phyloP scores from a whole-genome alignment of 2,797 vertebrate species.

The Crotalus adamanteus region DNA sequence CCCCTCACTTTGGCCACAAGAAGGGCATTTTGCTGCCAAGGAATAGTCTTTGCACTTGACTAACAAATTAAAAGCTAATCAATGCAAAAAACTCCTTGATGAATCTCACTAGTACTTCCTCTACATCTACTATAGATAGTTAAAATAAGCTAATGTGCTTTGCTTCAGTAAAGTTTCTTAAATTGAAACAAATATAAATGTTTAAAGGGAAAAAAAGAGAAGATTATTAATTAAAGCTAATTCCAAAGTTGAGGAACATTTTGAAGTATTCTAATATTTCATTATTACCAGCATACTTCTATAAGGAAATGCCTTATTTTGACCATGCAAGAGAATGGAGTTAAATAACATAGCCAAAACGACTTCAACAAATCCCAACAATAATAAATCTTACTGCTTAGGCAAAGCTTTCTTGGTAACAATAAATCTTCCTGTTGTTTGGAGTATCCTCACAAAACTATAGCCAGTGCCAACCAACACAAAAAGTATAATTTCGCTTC shows the following conservation, averaged over 20 bases:
- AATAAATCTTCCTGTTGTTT: slow-evolving; percentile 6
- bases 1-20: neutral
- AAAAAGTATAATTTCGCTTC: neutral
- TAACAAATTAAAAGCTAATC: slow-evolving; percentile 32
- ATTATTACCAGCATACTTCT: slow-evolving; percentile 1
- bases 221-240: neutral
- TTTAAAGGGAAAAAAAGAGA: slow-evolving; percentile 13
- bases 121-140: neutral
- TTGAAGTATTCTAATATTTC: neutral
- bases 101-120: neutral
- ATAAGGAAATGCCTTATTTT: neutral
- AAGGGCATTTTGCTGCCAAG: neutral
- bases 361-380: neutral
- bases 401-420: slow-evolving; percentile 16
- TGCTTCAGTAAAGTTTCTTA: slow-evolving; percentile 20
- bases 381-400: slow-evolving; percentile 14
- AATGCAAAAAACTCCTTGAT: slow-evolving; percentile 4
- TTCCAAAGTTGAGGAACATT: neutral
- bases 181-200: slow-evolving; percentile 16
- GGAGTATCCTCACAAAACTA: slow-evolving; percentile 27
- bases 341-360: slow-evolving; percentile 25
- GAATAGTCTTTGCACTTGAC: neutral
- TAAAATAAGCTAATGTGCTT: slow-evolving; percentile 10
- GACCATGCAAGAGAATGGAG: neutral
- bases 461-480: neutral